A percentile compares a stretch with the other conserved stretches of the same genome.
phyloP scores from a whole-genome alignment of 1,140 invertebrate genomes.

The Drosophila ogumai region DNA sequence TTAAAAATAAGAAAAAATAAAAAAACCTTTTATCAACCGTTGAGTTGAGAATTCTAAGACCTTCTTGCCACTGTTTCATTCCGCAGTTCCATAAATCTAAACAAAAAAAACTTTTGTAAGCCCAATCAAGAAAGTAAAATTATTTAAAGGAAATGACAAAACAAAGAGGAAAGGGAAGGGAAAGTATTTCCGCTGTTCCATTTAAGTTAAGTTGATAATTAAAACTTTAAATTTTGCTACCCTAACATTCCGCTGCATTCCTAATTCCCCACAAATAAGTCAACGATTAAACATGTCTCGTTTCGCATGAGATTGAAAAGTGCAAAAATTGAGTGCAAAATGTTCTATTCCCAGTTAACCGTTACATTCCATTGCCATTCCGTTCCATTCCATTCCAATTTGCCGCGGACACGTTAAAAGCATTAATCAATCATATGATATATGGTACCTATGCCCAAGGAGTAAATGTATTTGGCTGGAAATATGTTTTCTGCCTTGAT shows the following conservation, averaged over 20 bases:
- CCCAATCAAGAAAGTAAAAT: not conserved
- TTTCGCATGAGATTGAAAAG: not conserved
- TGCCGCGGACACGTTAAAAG: constrained; percentile 52
- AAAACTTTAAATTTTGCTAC: no score
- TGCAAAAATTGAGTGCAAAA: constrained; percentile 10
- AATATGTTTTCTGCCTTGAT: constrained; percentile 56
- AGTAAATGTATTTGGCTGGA: constrained; percentile 26
- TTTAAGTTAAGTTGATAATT: no score
- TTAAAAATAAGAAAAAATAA: no score
- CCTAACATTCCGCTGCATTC: not conserved
- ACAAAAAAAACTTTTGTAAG: no score
- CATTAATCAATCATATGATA: constrained; percentile 77
- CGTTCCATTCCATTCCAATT: constrained; percentile 44
- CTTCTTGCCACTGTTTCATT: no score
- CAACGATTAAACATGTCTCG: constrained; percentile 2
- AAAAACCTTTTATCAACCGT: no score
- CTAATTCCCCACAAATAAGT: not conserved
- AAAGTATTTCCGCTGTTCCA: not conserved
- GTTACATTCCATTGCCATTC: constrained; percentile 42
- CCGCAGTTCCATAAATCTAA: no score
- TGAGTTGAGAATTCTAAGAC: no score
- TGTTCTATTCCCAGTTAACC: constrained; percentile 26
- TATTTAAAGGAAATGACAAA: not conserved
- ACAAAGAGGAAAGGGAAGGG: no score
- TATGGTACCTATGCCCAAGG: constrained; percentile 3